phyloP scores from a whole-genome alignment of 2,113 vertebrate genomes.

The Megaceryle maxima region DNA sequence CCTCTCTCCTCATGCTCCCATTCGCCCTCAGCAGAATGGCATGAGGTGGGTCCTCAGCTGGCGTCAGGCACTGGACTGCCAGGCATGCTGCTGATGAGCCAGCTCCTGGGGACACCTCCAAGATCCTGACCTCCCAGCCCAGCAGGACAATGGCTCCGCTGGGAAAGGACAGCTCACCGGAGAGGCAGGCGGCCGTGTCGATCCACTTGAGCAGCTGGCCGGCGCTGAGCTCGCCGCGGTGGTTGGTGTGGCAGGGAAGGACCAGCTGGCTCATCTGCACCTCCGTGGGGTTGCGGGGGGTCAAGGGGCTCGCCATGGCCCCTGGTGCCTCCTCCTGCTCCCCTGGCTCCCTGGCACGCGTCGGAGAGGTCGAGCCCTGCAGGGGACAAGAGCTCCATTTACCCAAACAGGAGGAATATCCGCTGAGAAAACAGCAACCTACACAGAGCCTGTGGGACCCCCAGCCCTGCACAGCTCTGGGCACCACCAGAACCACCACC shows the following conservation, averaged over 20 bases:
- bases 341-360: slow-evolving; percentile 29
- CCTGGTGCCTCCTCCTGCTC: slow-evolving; percentile 8
- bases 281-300: slow-evolving; percentile 83
- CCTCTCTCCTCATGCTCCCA: neutral
- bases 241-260: slow-evolving; percentile 93
- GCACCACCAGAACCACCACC: neutral
- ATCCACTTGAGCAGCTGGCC: slow-evolving; percentile 99
- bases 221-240: slow-evolving; percentile 85
- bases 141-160: fast-evolving
- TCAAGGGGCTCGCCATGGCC: slow-evolving; percentile 20
- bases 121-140: neutral
- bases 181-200: slow-evolving; percentile 93
- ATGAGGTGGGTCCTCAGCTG: neutral
- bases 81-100: neutral
- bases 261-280: slow-evolving; percentile 98
- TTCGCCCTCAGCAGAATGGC: neutral
- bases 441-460: fast-evolving
- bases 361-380: slow-evolving; percentile 10
- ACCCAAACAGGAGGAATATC: neutral
- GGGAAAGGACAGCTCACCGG: slow-evolving; percentile 71
- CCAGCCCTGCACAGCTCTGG: fast-evolving
- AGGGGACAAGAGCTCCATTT: fast-evolving
- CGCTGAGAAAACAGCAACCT: fast-evolving
- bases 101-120: neutral
- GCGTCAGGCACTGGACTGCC: neutral